Percentiles rank a stretch among this genome's conserved stretches.
Evolutionary conservation across 2,888 invertebrate genomes (phyloP).

Genomic region (Sicus ferrugineus): DNA sequence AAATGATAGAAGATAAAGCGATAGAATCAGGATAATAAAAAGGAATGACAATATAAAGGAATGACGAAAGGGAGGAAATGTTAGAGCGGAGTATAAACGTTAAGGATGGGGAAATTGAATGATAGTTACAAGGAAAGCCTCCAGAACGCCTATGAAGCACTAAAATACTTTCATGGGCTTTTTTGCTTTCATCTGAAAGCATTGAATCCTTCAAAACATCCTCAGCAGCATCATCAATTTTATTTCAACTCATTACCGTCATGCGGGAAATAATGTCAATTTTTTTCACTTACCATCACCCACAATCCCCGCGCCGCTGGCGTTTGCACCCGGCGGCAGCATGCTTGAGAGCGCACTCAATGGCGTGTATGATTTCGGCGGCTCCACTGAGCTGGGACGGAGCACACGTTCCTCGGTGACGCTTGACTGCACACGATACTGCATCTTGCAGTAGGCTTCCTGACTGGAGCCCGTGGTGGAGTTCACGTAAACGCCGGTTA

Average conservation of each 20-base stretch:
- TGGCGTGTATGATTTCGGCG: slow-evolving; percentile 79
- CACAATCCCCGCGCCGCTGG: slow-evolving; percentile 52
- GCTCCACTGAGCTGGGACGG: slow-evolving; percentile 64
- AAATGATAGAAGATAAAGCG: no score
- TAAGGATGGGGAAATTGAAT: no score
- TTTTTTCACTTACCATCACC: slow-evolving; percentile 49
- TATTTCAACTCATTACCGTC: not conserved
- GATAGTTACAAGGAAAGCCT: no score
- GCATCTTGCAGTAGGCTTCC: slow-evolving; percentile 88
- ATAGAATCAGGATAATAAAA: no score
- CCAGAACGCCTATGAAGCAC: no score
- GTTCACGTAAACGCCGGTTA: slow-evolving; percentile 84
- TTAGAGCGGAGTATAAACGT: no score
- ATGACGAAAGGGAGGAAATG: no score
- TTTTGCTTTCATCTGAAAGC: no score
- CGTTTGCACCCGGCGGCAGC: slow-evolving; percentile 79
- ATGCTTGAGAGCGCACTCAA: slow-evolving; percentile 84
- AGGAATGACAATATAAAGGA: no score
- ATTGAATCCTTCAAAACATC: no score
- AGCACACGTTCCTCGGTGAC: slow-evolving; percentile 87
- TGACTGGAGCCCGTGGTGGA: slow-evolving; percentile 77
- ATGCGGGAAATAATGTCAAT: not conserved
- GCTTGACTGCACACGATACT: slow-evolving; percentile 86
- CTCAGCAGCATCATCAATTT: no score
- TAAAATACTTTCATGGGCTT: not conserved